Evolutionary conservation across 2,113 vertebrate species (phyloP).

Genomic region (Emydura subglobosa): DNA sequence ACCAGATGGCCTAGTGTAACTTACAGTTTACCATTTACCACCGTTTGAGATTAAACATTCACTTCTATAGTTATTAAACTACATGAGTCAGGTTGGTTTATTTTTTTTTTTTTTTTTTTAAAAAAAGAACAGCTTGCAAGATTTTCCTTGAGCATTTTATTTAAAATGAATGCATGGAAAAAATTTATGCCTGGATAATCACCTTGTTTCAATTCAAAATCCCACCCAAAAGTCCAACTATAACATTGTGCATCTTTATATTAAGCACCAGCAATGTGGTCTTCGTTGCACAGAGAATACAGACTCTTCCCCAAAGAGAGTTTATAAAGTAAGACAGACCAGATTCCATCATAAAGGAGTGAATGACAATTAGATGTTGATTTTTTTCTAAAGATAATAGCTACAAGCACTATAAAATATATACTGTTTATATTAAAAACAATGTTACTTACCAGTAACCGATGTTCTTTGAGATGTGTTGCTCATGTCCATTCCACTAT

Average conservation of each 20-base stretch:
- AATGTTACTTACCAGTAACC: too few relatives aligned
- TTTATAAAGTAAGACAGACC: background rate
- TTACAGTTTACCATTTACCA: background rate
- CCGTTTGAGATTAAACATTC: background rate
- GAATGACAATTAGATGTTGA: background rate
- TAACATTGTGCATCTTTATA: too few relatives aligned
- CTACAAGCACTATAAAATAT: background rate
- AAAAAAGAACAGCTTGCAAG: background rate
- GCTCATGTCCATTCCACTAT: too few relatives aligned
- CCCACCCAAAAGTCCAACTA: background rate
- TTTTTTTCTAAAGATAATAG: background rate
- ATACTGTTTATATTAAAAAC: too few relatives aligned
- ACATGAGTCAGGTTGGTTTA: background rate
- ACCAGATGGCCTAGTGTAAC: constrained; percentile 11
- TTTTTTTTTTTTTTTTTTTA: background rate
- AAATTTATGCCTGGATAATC: background rate
- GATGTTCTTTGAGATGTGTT: too few relatives aligned
- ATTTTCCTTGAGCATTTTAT: background rate
- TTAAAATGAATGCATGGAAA: background rate
- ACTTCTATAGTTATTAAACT: background rate
- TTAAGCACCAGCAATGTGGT: too few relatives aligned
- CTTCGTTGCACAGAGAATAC: background rate
- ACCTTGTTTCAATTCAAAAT: background rate
- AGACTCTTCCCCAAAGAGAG: background rate
- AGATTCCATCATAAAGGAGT: background rate